These are phyloP conservation scores for Nematopogon swammerdamellus DNA, from an alignment of 2,888 invertebrate species.

Conservation along the genomic window DNA sequence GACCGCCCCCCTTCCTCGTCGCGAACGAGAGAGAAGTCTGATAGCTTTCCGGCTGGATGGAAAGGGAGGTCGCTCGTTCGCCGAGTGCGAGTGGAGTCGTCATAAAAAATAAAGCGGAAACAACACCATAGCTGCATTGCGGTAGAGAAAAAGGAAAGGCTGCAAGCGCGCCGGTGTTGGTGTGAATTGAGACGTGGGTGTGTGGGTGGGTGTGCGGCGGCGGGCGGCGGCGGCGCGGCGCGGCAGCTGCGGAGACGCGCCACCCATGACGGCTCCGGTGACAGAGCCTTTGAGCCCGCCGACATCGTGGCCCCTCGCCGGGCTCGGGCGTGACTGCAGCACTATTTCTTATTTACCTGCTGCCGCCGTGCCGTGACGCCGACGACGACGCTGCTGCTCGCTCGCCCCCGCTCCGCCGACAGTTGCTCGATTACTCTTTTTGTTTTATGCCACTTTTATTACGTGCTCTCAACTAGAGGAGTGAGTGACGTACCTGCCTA, in stretches of 20 bases:
- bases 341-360: conserved; percentile 19
- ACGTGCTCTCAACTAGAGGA: no score
- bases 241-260: conserved; percentile 53
- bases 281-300: conserved; percentile 16
- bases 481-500: no score
- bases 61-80: not conserved
- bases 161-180: conserved; percentile 43
- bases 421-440: conserved; percentile 25
- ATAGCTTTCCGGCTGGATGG: conserved; percentile 17
- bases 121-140: conserved; percentile 54
- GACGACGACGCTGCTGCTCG: no score
- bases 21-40: conserved; percentile 28
- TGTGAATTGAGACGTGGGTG: conserved; percentile 52
- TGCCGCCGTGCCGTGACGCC: conserved; percentile 7
- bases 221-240: no score
- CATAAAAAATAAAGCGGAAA: conserved; percentile 56
- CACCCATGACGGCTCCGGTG: conserved; percentile 46
- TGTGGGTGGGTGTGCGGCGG: no score
- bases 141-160: conserved; percentile 55
- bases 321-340: conserved; percentile 20
- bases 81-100: conserved; percentile 7
- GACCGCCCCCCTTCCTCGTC: conserved; percentile 26
- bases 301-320: not conserved
- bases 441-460: conserved; percentile 51
- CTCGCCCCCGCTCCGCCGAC: conserved; percentile 17